phyloP scores from a whole-genome alignment of 2,113 vertebrate genomes.

The Chunga burmeisteri region DNA sequence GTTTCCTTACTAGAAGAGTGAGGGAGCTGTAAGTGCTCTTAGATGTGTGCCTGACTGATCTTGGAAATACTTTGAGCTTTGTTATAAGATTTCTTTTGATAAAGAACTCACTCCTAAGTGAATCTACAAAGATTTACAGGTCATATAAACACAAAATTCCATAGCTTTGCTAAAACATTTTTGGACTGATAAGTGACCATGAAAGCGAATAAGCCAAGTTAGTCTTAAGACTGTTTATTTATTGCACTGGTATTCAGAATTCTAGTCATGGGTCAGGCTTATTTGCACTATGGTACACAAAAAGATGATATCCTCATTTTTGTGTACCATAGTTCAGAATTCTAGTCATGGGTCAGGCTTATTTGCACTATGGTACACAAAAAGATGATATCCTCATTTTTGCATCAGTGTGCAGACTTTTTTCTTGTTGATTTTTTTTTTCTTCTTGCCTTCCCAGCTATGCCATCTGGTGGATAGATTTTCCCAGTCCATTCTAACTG shows the following conservation, averaged over 20 bases:
- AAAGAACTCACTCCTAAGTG: neutral
- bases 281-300: accelerated
- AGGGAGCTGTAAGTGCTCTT: neutral
- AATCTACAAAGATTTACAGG: neutral
- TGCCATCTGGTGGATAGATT: constrained; percentile 63
- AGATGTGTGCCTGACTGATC: neutral
- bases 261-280: neutral
- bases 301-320: neutral
- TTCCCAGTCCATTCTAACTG: neutral
- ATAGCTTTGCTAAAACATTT: neutral
- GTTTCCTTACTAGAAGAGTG: neutral
- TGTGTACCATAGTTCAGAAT: no score
- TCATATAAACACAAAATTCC: neutral
- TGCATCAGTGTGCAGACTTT: neutral
- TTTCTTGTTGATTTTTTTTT: neutral
- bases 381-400: neutral
- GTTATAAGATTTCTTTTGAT: neutral
- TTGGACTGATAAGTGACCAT: accelerated
- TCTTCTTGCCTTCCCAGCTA: neutral
- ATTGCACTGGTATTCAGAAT: neutral
- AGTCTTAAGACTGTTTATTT: neutral
- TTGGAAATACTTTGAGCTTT: neutral
- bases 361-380: neutral
- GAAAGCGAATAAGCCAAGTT: neutral
- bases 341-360: neutral